A percentile compares a stretch with the other conserved stretches of the same genome.
Conservation (phyloP, 1,140 invertebrate species). For the Megalonaias nervosa region DNA sequence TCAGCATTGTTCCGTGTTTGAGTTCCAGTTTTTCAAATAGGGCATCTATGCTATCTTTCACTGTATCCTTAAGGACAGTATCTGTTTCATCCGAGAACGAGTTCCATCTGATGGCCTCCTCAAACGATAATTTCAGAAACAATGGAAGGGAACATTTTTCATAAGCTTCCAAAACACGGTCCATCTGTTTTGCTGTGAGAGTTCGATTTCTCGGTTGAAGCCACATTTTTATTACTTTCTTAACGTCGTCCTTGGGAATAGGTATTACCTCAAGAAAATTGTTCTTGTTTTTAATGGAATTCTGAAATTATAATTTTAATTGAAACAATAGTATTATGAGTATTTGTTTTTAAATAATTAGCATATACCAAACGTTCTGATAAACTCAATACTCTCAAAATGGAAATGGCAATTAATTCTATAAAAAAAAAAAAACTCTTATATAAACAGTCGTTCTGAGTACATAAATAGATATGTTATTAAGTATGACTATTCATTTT, state of each 20-base stretch:
- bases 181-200: conserved; percentile 52
- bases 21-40: conserved; percentile 59
- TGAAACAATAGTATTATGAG: neutral
- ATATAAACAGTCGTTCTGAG: too few species aligned
- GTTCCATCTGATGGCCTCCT: conserved; percentile 60
- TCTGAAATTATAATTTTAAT: neutral
- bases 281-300: conserved; percentile 79
- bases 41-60: conserved; percentile 55
- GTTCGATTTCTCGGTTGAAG: conserved; percentile 35
- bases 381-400: too few species aligned
- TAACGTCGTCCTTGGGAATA: conserved; percentile 38
- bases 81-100: conserved; percentile 45
- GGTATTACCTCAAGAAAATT: conserved; percentile 43
- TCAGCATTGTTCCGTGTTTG: conserved; percentile 59
- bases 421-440: too few species aligned
- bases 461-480: too few species aligned
- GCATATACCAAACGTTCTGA: too few species aligned
- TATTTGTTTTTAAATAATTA: too few species aligned
- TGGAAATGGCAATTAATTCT: too few species aligned
- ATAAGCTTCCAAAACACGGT: conserved; percentile 52
- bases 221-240: conserved; percentile 51
- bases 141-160: conserved; percentile 54
- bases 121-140: conserved; percentile 52
- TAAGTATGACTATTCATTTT: too few species aligned
- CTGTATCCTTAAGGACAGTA: conserved; percentile 52